Evolutionary conservation across 2,888 invertebrate species (phyloP), one percentile per base, ranked within the genome.

Genomic region (Ectemnius cavifrons): DNA sequence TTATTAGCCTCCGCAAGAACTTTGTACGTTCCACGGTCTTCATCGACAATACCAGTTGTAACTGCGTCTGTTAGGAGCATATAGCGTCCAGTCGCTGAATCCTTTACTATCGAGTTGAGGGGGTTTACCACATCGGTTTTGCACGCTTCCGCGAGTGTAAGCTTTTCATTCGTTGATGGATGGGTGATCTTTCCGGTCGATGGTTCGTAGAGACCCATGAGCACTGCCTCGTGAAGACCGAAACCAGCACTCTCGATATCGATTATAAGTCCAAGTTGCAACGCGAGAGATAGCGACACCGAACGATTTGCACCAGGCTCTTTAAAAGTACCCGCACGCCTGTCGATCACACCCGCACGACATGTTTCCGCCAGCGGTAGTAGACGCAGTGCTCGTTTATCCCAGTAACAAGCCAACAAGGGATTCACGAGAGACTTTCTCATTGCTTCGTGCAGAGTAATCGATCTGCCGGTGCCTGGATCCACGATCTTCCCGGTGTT

Each of bases 201-300:
- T 2, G 93, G 92, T 80, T 96, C 94, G 88, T 96, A 97, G 87
- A 97, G 93, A 62, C 95, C 94, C 95, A 97, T 96, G 58, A 94
- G 93, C 73, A 97, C 90, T 0, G 95, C 93, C 84, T 97, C 96
- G 84, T 96, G 96, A 0, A 97, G 90, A 20, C 96, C 95, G 88
- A 97, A 96, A 67, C 95, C 94, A 47, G 95, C 95, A 80, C 94
- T 95, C 92, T 97, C 95, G 80, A 97, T 96, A 86, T 97, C 97
- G n/a, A 97, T 94, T 74, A 97, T 95, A 62, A 96, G 92, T 4
- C 96, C 97, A 82, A 94, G 90, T 76, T 94, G 94, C 89, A 97
- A 92, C 0, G 97, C 97, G 86, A 95, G 94, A 27, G 94, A 94
- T 4, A 97, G 89, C 8, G 95, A 92, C 57, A 97, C 92, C 74